These are phyloP conservation scores for Drosophila mercatorum DNA, from an alignment of 2,888 invertebrate species.

Conservation along the genomic window DNA sequence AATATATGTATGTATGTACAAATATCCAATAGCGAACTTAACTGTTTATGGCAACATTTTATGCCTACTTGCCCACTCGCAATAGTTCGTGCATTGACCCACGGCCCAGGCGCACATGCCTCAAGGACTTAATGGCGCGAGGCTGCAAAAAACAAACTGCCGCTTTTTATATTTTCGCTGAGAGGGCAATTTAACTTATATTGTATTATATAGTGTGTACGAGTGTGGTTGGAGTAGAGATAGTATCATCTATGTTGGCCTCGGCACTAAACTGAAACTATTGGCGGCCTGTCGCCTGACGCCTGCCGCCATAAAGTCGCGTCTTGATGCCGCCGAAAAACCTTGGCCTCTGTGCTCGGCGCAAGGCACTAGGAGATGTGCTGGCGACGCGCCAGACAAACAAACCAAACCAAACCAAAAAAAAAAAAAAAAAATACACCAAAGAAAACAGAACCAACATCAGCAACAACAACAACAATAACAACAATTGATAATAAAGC, in stretches of 20 bases:
- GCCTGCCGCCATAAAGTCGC: conserved; percentile 78
- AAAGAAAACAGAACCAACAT: conserved; percentile 15
- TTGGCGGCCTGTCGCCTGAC: conserved; percentile 62
- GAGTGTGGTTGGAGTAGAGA: conserved; percentile 5
- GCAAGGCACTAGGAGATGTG: conserved; percentile 53
- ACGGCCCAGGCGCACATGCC: conserved; percentile 11
- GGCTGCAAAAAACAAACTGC: conserved; percentile 27
- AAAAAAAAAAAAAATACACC: conserved; percentile 16
- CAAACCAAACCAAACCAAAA: conserved; percentile 30
- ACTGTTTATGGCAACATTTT: not conserved
- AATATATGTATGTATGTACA: not conserved
- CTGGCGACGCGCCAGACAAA: conserved; percentile 65
- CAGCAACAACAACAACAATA: conserved; percentile 19
- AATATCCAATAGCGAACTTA: not conserved
- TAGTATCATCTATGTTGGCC: conserved; percentile 36
- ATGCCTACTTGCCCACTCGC: not conserved
- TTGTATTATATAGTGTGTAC: conserved; percentile 16
- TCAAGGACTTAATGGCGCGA: conserved; percentile 31
- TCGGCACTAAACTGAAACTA: conserved; percentile 67
- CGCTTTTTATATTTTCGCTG: conserved; percentile 36
- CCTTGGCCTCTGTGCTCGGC: conserved; percentile 69
- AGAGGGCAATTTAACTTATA: conserved; percentile 43
- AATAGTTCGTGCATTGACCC: conserved; percentile 48
- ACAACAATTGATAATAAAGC: conserved; percentile 13
- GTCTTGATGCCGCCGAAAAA: conserved; percentile 78